phyloP scores from a whole-genome alignment of 2,888 invertebrate species.

The Dicyrtomina minuta region DNA sequence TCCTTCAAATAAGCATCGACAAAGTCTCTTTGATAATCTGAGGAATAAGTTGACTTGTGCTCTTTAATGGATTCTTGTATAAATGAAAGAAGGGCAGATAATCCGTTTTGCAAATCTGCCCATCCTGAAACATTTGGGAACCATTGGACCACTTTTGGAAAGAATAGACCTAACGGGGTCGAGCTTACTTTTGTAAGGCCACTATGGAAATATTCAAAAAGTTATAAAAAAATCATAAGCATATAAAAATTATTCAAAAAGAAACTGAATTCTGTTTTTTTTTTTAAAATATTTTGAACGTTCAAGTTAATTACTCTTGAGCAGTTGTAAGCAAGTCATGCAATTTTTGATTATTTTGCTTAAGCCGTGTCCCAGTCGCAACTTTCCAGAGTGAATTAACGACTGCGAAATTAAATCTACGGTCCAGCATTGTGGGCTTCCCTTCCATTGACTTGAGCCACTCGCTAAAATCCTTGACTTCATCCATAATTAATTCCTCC shows the following conservation, averaged over 20 bases:
- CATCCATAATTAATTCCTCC: constrained; percentile 6
- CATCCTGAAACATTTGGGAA: constrained; percentile 10
- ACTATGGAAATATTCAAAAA: too few relatives aligned
- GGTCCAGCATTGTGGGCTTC: not conserved
- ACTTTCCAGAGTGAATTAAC: constrained; percentile 22
- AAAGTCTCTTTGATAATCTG: constrained; percentile 3
- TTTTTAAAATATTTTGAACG: too few relatives aligned
- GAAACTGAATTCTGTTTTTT: too few relatives aligned
- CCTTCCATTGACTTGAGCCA: constrained; percentile 17
- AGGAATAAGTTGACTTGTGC: not conserved
- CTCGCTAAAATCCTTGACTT: constrained; percentile 13
- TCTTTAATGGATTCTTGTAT: constrained; percentile 7
- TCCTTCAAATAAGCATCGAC: constrained; percentile 17
- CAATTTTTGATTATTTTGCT: constrained; percentile 3
- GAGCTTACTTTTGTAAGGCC: too few relatives aligned
- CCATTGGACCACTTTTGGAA: constrained; percentile 12
- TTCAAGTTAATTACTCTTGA: constrained; percentile 9
- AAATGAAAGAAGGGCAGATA: not conserved
- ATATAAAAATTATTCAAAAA: too few relatives aligned
- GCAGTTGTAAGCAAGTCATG: not conserved
- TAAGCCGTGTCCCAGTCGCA: constrained; percentile 12
- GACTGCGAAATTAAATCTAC: constrained; percentile 13
- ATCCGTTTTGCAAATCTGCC: not conserved
- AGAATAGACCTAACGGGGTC: not conserved
- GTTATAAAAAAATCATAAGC: too few relatives aligned